phyloP scores from a whole-genome alignment of 2,113 vertebrate genomes.

The Colinus virginianus region DNA sequence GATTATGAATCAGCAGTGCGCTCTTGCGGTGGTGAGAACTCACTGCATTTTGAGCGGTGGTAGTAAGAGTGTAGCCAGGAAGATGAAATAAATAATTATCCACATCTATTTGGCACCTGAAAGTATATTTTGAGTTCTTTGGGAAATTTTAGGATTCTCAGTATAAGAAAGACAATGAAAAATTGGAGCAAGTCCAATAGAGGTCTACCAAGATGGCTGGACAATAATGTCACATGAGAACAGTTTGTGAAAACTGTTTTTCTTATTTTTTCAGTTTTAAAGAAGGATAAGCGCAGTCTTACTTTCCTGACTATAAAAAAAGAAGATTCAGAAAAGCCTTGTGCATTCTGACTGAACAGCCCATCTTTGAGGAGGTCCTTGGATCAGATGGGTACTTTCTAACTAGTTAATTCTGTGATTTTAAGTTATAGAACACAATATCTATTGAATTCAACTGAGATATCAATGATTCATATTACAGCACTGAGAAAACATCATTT shows the following conservation, averaged over 20 bases:
- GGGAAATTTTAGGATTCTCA: not conserved
- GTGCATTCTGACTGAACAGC: not conserved
- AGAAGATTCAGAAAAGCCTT: not conserved
- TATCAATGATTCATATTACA: not conserved
- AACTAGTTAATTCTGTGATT: not conserved
- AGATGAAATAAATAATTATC: not conserved
- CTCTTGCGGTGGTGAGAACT: not conserved
- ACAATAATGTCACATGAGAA: not conserved
- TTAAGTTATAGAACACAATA: not conserved
- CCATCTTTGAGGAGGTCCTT: not conserved
- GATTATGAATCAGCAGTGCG: not conserved
- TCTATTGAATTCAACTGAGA: not conserved
- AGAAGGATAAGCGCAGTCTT: not conserved
- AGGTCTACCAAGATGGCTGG: not conserved
- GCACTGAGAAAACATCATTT: not conserved
- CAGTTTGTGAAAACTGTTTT: not conserved
- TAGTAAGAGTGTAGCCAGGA: fast-evolving
- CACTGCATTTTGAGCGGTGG: not conserved
- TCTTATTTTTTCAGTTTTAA: not conserved
- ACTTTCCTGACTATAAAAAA: not conserved
- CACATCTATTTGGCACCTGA: not conserved
- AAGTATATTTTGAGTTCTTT: not conserved
- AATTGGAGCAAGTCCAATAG: not conserved
- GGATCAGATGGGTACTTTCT: not conserved
- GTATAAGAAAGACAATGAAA: not conserved